Evolutionary conservation across 2,888 invertebrate species (phyloP), one percentile per base, ranked within the genome.

Genomic region (Scaptomyza flava): DNA sequence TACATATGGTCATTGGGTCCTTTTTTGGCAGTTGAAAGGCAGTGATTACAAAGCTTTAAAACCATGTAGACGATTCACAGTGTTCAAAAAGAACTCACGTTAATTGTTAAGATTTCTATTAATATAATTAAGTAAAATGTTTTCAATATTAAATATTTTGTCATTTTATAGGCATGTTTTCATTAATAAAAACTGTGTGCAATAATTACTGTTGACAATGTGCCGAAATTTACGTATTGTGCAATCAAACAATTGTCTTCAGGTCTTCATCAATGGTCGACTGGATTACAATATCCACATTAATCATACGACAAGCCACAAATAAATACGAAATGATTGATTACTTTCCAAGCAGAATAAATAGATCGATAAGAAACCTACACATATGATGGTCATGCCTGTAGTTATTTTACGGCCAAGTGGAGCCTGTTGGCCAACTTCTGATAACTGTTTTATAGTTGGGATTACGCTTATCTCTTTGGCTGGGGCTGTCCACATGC

Each of bases 311-410:
- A 58, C 17, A 53, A 57, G 33, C 14, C 33, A 30, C 6, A 68
- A 41, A 41, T n/a, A 61, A 46, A 52, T 48, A 48, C 42, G 36
- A 53, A 30, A 59, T 73, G 76, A 77, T 77, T 77, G 66, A 77
- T 72, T 72, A 52, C 23, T 38, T 62, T 7, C 34, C 2, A 54
- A 34, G 20, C 34, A 4, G 1, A 23, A 23, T 23, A 23, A 23
- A 23, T 4, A 12, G 9, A 41, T 7, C 5, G 48, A 47, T 47
- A 67, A 14, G 61, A 17, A 27, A 20, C 34, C 8, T 4, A 14
- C 20, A 1, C 6, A n/a, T n/a, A 20, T 33, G 30, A 23, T 20
- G 8, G 3, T 3, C 17, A 34, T 14, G 2, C 6, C 12, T 4
- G 3, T 6, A 60, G n/a, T 3, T 6, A 1, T 5, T 36, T 20